Conservation (phyloP, 2,113 vertebrate species). For the Anoura caudifer region DNA sequence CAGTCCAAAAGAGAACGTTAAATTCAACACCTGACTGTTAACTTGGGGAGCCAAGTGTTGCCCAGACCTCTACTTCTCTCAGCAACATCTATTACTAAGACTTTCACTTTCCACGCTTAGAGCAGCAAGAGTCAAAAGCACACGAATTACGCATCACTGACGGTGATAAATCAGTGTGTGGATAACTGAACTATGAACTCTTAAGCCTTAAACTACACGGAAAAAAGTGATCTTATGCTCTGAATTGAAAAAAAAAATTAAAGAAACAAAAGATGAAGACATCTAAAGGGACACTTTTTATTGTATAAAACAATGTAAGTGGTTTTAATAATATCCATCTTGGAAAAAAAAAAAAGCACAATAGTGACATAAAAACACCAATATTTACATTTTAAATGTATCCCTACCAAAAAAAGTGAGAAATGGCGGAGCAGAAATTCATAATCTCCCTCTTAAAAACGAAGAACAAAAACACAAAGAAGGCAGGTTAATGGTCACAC, state of each 20-base stretch:
- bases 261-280: background rate
- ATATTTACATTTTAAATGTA: background rate
- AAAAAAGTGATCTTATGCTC: background rate
- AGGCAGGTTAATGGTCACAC: background rate
- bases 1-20: rapidly evolving
- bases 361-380: background rate
- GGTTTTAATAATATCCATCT: background rate
- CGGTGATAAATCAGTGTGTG: background rate
- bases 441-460: background rate
- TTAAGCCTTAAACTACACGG: background rate
- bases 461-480: background rate
- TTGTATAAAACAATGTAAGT: background rate
- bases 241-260: background rate
- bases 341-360: background rate
- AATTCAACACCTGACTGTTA: no score
- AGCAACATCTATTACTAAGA: rapidly evolving
- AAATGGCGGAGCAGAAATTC: background rate
- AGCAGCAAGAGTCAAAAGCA: background rate
- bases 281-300: background rate
- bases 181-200: background rate
- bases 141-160: rapidly evolving
- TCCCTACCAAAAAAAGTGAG: background rate
- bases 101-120: background rate
- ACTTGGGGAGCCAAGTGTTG: background rate
- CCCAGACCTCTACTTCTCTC: background rate